A percentile compares a stretch with the other conserved stretches of the same genome.
phyloP scores from a whole-genome alignment of 2,113 vertebrate genomes.

The Nettapus auritus region DNA sequence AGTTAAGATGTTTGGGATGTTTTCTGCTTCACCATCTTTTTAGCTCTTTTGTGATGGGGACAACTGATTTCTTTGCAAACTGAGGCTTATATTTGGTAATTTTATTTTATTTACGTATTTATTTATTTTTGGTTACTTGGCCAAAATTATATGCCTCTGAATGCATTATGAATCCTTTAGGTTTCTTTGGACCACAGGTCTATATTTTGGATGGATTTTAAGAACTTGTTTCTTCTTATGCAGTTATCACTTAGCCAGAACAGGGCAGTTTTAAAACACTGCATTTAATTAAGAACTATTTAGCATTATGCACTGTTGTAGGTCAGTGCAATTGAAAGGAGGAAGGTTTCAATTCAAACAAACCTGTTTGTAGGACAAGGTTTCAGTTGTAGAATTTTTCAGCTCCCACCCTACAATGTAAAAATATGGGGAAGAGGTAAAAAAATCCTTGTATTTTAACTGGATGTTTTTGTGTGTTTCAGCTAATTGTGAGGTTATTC shows the following conservation, averaged over 20 bases:
- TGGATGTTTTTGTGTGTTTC: neutral
- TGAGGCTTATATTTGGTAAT: neutral
- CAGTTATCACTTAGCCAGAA: neutral
- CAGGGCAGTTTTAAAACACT: neutral
- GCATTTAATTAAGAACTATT: neutral
- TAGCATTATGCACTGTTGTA: neutral
- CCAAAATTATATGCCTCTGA: neutral
- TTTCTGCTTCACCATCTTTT: neutral
- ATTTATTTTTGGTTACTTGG: neutral
- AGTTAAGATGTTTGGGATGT: neutral
- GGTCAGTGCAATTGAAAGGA: neutral
- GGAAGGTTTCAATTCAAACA: neutral
- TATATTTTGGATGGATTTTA: neutral
- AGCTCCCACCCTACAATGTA: fast-evolving
- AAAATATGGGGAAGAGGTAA: neutral
- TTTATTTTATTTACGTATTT: neutral
- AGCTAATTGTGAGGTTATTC: neutral
- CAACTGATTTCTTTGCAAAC: neutral
- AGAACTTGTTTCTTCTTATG: neutral
- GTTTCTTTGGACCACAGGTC: neutral
- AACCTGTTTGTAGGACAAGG: neutral
- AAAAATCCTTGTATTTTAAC: neutral
- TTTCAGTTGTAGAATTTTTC: neutral
- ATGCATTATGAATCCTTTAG: neutral
- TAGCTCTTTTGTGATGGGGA: neutral